Evolutionary conservation across 1,140 invertebrate genomes (phyloP).

Genomic region (Bombus confusus): DNA sequence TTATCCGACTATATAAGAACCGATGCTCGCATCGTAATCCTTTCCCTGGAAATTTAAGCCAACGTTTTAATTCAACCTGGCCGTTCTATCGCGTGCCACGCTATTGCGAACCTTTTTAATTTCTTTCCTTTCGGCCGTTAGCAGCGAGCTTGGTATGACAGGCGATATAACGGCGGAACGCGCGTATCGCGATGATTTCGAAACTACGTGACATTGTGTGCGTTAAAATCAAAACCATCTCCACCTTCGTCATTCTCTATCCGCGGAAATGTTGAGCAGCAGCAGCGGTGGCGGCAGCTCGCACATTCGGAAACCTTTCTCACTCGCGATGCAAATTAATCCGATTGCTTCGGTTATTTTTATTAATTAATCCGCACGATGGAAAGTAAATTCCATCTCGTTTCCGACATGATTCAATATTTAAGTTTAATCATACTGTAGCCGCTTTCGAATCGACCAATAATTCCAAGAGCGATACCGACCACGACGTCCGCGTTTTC

Average conservation of each 20-base stretch:
- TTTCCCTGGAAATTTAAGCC: not conserved
- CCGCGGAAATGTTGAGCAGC: not conserved
- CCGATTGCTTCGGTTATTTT: slow-evolving; percentile 64
- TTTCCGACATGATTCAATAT: slow-evolving; percentile 61
- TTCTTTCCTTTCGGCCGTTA: not conserved
- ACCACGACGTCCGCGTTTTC: not conserved
- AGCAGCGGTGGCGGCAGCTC: not conserved
- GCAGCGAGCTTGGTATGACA: not conserved
- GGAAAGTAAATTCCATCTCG: slow-evolving; percentile 61
- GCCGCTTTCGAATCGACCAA: slow-evolving; percentile 35
- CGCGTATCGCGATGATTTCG: slow-evolving; percentile 2
- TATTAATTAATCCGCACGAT: slow-evolving; percentile 64
- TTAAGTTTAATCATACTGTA: slow-evolving; percentile 62
- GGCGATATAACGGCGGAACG: slow-evolving; percentile 14
- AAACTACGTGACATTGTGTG: not conserved
- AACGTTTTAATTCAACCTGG: slow-evolving; percentile 9
- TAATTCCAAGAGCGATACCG: slow-evolving; percentile 26
- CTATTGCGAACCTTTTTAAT: not conserved
- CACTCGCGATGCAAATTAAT: slow-evolving; percentile 59
- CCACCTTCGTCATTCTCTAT: too few relatives aligned
- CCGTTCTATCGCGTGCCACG: not conserved
- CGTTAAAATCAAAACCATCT: slow-evolving; percentile 31
- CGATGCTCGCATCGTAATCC: not conserved
- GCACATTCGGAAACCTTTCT: not conserved
- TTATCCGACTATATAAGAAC: too few relatives aligned